Evolutionary conservation across 2,113 vertebrate species (phyloP).

Genomic region (Sclerurus mexicanus): DNA sequence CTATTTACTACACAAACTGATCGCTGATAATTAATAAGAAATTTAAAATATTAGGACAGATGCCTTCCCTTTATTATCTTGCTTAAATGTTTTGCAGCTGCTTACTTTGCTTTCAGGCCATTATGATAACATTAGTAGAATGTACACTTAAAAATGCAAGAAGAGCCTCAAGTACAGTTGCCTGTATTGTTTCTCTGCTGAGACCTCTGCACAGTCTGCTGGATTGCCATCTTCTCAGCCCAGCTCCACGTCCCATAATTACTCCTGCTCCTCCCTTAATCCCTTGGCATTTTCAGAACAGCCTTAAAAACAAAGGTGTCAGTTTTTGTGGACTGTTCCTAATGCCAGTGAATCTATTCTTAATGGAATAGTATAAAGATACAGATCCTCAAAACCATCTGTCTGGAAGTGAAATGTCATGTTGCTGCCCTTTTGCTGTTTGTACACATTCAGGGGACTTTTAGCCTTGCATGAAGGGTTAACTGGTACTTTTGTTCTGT

Average conservation of each 20-base stretch:
- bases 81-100: not conserved
- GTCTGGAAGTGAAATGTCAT: not conserved
- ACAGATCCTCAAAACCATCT: not conserved
- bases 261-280: not conserved
- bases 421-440: not conserved
- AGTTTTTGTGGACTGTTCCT: not conserved
- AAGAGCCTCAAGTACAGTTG: not conserved
- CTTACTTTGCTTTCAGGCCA: not conserved
- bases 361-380: not conserved
- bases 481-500: not conserved
- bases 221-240: not conserved
- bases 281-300: not conserved
- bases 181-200: not conserved
- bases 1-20: not conserved
- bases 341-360: not conserved
- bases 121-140: not conserved
- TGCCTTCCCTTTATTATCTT: not conserved
- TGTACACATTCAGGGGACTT: not conserved
- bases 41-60: not conserved
- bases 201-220: not conserved
- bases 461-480: not conserved
- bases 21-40: not conserved
- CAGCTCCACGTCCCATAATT: fast-evolving
- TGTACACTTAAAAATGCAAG: not conserved
- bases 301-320: not conserved